Evolutionary conservation across 2,888 invertebrate species (phyloP), one percentile per base, ranked within the genome.

Genomic region (Cenopis cana): DNA sequence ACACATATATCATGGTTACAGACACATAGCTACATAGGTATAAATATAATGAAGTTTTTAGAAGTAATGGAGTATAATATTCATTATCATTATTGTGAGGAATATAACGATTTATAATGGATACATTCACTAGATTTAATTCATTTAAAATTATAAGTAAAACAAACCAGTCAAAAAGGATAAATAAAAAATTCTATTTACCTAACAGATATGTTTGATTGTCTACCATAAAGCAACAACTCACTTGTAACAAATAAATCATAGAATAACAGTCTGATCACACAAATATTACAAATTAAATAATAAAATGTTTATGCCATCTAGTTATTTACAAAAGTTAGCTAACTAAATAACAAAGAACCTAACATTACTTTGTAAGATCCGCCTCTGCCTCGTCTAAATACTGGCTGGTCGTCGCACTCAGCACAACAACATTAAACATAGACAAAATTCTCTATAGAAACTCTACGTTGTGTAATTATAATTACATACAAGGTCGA

Each of bases 321-420:
- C 90, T 92, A 93, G 87, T 90, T 93, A 93, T 93, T 90, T 93
- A 93, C 93, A 93, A 87, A 87, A 86, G 92, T 93, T 93, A 93
- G 88, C 90, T 92, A 93, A 93, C 93, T 93, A 93, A 93, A 93
- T 93, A 93, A 93, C 93, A 93, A 92, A 88, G 87, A 89, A 87
- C 89, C 84, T 91, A 90, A 89, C 78, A 85, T 89, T 91, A 91
- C 84, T 90, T 89, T 88, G 87, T 89, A 88, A 84, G 85, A 83
- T 84, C 56, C 84, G 88, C 85, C 85, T 79, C 82, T 85, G 86
- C 84, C 46, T 57, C 82, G 82, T 86, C 89, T 90, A 86, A 90
- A 91, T 91, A 91, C 91, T 91, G 91, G 89, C 90, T 90, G 89
- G 87, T 87, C 81, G 14, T 49, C 84, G 82, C 78, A 78, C 79